Base-by-base conservation (phyloP, 2,113 vertebrate species). In the Empidonax alnorum region DNA sequence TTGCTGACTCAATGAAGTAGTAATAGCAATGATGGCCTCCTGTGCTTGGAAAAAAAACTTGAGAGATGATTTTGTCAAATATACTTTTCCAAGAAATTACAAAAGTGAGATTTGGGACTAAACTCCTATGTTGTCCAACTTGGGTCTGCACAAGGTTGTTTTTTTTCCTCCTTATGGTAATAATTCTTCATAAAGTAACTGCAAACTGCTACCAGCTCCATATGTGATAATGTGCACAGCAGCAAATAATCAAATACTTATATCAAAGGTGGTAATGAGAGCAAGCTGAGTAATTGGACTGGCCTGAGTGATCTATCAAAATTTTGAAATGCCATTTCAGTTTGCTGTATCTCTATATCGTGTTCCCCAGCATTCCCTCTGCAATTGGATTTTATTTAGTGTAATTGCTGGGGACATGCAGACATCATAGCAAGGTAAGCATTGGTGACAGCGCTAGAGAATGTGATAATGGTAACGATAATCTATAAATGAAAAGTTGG, bases 211-310 rank as follows among this genome's bases (percentile, higher is more conserved):
- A 47, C 56, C 27, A 86, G 47, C 12, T 85, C 33, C 23, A 5
- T 56, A 44, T 68, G 52, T 61, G 79, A 80, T 86, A 84, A 88
- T 49, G 14, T 53, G 41, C 68, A 63, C 72, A 90, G 84, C 44
- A 83, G 68, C 44, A 93, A 83, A 69, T 27, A 52, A 75, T 90
- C 55, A 78, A 93, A 90, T 56, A 59, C 75, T 77, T 76, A 2
- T 44, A 86, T 91, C 72, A 84, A 81, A 95, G 87, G 47, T 65
- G 37, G 35, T 75, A 96, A 95, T 88, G 65, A 92, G 82, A 96
- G 68, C 75, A 94, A 92, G 68, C 31, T 86, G 76, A 90, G 39
- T 81, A 92, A 92, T 80, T 63, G 72, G 20, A 44, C 52, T 84
- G 68, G 50, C 35, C 33, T 67, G 75, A 88, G 49, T 75, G 91